Percentiles rank a stretch among this genome's conserved stretches.
phyloP scores from a whole-genome alignment of 2,113 vertebrate genomes.

The Pogona vitticeps region DNA sequence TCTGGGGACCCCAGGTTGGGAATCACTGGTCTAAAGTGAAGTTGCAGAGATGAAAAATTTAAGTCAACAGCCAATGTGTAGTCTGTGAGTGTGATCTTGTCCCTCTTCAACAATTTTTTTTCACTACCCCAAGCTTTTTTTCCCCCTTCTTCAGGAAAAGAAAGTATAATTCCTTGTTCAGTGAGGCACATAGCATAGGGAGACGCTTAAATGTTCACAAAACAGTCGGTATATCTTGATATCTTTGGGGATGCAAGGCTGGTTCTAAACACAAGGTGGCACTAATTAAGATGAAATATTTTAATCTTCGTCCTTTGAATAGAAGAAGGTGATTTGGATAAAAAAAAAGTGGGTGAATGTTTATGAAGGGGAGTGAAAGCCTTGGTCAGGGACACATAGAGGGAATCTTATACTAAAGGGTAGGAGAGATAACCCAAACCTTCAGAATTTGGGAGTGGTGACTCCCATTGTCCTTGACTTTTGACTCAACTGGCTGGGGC shows the following conservation, averaged over 20 bases:
- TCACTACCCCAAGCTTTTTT: neutral
- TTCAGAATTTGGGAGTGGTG: neutral
- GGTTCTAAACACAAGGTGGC: conserved; percentile 20
- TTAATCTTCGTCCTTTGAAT: neutral
- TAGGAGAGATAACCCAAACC: neutral
- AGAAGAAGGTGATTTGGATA: neutral
- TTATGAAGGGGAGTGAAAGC: neutral
- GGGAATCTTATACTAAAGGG: too few relatives aligned
- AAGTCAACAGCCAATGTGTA: too few relatives aligned
- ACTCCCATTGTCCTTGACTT: too few relatives aligned
- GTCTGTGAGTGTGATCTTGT: too few relatives aligned
- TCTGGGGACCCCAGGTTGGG: too few relatives aligned
- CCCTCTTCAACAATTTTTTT: too few relatives aligned
- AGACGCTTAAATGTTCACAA: neutral
- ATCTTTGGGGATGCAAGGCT: neutral
- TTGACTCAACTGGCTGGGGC: too few relatives aligned
- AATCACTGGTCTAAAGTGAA: too few relatives aligned
- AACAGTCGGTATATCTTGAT: neutral
- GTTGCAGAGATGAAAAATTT: too few relatives aligned
- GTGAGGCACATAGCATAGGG: too few relatives aligned
- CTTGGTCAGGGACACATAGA: too few relatives aligned
- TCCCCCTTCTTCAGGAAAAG: neutral
- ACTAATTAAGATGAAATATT: neutral
- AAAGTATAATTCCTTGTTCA: neutral
- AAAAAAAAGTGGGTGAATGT: neutral